These are phyloP conservation scores for Gavialis gangeticus DNA, from an alignment of 2,113 vertebrate genomes.

Conservation along the genomic window DNA sequence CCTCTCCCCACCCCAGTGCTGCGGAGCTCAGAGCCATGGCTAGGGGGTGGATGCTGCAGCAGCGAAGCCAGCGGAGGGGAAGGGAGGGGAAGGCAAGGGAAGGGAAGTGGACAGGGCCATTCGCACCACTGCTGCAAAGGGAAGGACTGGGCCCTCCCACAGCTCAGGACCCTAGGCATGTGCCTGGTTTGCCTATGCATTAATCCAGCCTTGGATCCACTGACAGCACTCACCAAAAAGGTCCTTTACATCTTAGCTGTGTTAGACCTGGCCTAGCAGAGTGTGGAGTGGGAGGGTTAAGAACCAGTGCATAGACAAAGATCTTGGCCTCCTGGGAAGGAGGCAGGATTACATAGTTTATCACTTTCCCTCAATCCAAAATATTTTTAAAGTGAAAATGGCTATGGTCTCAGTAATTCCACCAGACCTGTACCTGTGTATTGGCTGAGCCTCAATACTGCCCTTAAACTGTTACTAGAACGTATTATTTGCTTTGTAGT, in stretches of 20 bases:
- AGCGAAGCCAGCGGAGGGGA: too few species aligned
- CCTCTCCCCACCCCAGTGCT: too few species aligned
- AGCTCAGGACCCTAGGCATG: too few species aligned
- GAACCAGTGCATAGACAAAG: too few species aligned
- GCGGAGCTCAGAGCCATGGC: too few species aligned
- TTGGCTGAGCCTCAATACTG: background rate
- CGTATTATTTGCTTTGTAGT: background rate
- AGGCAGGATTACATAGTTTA: background rate
- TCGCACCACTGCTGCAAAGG: too few species aligned
- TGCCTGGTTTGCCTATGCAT: too few species aligned
- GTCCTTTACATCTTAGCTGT: rapidly evolving
- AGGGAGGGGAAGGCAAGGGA: too few species aligned
- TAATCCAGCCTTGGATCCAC: background rate
- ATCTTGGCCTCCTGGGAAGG: background rate
- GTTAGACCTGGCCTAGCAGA: background rate
- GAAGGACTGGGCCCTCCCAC: too few species aligned
- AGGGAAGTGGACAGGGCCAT: too few species aligned
- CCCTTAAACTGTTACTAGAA: rapidly evolving
- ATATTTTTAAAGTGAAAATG: background rate
- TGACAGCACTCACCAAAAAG: background rate
- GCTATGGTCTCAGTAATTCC: rapidly evolving
- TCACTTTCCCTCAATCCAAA: background rate
- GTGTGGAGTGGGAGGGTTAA: background rate
- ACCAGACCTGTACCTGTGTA: background rate
- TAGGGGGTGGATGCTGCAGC: too few species aligned